These are phyloP conservation scores for Drosophila pseudoananassae DNA, from an alignment of 1,140 invertebrate genomes.

Conservation along the genomic window DNA sequence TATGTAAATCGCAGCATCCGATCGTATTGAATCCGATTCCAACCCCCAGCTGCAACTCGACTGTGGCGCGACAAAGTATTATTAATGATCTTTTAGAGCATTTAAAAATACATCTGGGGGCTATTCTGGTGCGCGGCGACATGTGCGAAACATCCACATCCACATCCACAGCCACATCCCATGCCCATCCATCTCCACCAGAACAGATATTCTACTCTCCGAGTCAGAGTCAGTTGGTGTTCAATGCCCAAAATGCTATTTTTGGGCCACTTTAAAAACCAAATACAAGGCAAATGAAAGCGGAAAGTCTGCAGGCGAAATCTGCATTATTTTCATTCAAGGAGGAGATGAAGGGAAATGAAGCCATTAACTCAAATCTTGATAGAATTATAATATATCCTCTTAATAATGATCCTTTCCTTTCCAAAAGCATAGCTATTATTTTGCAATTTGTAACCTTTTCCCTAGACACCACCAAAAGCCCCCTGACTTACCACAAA, in stretches of 20 bases:
- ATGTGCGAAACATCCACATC: conserved; percentile 54
- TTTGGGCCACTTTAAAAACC: conserved; percentile 31
- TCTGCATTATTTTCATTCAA: conserved; percentile 15
- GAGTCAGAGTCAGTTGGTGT: conserved; percentile 52
- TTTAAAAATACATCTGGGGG: conserved; percentile 69
- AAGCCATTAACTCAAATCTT: neutral
- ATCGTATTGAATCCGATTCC: conserved; percentile 16
- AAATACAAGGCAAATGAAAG: conserved; percentile 24
- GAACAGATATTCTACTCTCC: conserved; percentile 16
- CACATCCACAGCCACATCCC: conserved; percentile 18
- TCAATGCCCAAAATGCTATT: conserved; percentile 49
- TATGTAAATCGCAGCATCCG: conserved; percentile 54
- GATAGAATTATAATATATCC: no score
- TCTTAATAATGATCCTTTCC: neutral
- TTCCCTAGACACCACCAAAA: neutral
- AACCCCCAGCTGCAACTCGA: conserved; percentile 65
- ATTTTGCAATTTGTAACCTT: neutral
- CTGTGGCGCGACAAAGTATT: conserved; percentile 66
- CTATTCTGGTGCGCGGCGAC: conserved; percentile 50
- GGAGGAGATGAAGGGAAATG: neutral
- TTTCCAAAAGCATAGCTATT: no score
- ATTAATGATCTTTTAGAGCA: conserved; percentile 73
- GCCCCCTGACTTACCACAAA: neutral
- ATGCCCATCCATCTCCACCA: conserved; percentile 38
- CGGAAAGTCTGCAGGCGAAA: conserved; percentile 19